Percentiles rank a stretch among this genome's conserved stretches.
These are phyloP conservation scores for Sinonovacula constricta DNA, from an alignment of 1,140 invertebrate genomes.

Conservation along the genomic window DNA sequence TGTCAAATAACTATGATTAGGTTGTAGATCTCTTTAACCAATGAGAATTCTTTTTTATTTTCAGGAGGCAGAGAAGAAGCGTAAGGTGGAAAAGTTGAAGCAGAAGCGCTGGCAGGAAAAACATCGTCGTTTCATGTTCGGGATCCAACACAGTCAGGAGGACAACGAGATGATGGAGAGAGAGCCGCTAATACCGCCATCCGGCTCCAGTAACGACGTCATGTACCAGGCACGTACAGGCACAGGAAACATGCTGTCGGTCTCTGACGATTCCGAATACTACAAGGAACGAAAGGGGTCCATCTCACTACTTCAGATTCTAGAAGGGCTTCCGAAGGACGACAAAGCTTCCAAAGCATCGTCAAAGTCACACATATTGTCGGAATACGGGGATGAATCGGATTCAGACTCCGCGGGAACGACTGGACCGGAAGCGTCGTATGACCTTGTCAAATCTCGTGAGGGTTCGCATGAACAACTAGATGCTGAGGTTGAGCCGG, in stretches of 20 bases:
- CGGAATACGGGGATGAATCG: conserved; percentile 27
- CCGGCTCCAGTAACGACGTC: conserved; percentile 36
- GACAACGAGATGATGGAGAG: conserved; percentile 59
- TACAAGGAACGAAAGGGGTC: conserved; percentile 41
- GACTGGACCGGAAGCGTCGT: conserved; percentile 39
- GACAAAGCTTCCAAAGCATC: conserved; percentile 32
- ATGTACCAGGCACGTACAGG: not conserved
- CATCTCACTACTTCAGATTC: conserved; percentile 43
- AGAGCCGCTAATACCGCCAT: conserved; percentile 40
- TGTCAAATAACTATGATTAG: too few relatives aligned
- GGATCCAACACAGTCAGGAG: conserved; percentile 57
- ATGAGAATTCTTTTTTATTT: conserved; percentile 23
- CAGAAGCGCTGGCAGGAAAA: conserved; percentile 76
- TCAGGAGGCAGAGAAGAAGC: conserved; percentile 75
- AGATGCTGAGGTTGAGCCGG: not conserved
- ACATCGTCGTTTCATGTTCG: conserved; percentile 71
- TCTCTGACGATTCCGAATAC: conserved; percentile 46
- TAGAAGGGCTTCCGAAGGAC: conserved; percentile 42
- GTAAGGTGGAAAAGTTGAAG: conserved; percentile 73
- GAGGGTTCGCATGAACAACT: conserved; percentile 32
- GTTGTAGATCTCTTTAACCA: too few relatives aligned
- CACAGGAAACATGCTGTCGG: conserved; percentile 32
- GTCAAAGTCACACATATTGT: conserved; percentile 38
- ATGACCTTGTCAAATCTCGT: conserved; percentile 43
- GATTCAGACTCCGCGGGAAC: conserved; percentile 35